Conservation (phyloP, 2,888 invertebrate species). For the Drosophila peninsularis region DNA sequence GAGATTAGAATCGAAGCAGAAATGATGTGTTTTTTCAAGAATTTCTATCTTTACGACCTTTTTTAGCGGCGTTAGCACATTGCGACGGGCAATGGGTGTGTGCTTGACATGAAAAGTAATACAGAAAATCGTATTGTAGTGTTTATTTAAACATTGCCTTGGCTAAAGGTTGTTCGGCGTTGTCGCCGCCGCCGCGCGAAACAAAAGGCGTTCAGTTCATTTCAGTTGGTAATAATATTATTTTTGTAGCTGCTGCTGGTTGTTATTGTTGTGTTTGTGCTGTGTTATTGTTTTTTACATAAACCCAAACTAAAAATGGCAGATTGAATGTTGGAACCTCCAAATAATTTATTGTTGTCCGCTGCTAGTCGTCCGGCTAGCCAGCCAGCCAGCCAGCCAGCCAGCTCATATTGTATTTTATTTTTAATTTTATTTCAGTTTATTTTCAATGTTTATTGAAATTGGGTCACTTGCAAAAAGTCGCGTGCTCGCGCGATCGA, state of each 20-base stretch:
- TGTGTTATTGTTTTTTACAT: conserved; percentile 48
- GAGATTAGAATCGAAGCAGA: not conserved
- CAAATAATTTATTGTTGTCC: conserved; percentile 73
- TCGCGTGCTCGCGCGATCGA: conserved; percentile 68
- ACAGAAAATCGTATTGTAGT: conserved; percentile 60
- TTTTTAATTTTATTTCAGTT: conserved; percentile 50
- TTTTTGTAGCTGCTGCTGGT: conserved; percentile 11
- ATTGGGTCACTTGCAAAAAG: conserved; percentile 77
- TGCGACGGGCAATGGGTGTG: conserved; percentile 16
- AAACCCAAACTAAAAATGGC: conserved; percentile 57
- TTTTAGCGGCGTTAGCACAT: conserved; percentile 9
- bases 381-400: conserved; percentile 1
- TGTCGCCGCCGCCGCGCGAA: conserved; percentile 39
- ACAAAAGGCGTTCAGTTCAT: conserved; percentile 48
- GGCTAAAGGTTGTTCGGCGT: conserved; percentile 64
- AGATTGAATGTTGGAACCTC: conserved; percentile 71
- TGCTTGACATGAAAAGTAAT: conserved; percentile 57
- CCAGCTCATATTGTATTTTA: conserved; percentile 28
- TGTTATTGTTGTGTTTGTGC: conserved; percentile 9
- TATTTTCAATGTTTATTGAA: conserved; percentile 73
- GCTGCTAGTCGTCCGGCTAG: conserved; percentile 28
- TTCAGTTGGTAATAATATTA: conserved; percentile 32
- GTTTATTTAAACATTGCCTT: conserved; percentile 58
- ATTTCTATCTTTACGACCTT: conserved; percentile 11
- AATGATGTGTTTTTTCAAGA: conserved; percentile 8